Evolutionary conservation across 2,797 vertebrate genomes (phyloP).

Genomic region (Sparidentex hasta): DNA sequence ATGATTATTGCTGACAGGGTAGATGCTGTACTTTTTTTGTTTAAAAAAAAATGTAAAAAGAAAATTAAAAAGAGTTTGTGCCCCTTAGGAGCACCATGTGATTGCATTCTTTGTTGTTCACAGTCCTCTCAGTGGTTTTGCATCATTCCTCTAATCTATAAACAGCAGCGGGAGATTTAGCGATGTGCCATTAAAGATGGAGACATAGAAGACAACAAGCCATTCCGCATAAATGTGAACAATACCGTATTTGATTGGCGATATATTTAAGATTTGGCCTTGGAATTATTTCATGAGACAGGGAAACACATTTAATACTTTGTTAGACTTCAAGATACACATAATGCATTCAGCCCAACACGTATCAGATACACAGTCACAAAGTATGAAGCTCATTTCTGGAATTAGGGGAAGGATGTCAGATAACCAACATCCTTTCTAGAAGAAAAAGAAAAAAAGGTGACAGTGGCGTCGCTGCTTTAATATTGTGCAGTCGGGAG

Average conservation of each 20-base stretch:
- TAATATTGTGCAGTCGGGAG: background rate
- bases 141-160: background rate
- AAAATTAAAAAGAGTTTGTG: background rate
- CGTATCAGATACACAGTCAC: background rate
- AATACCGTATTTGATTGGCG: background rate
- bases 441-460: background rate
- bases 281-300: background rate
- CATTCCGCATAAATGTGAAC: background rate
- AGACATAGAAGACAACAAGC: background rate
- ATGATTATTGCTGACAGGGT: background rate
- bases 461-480: background rate
- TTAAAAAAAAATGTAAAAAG: background rate
- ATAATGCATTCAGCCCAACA: background rate
- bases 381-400: background rate
- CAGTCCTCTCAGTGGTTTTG: background rate
- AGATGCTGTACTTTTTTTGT: background rate
- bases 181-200: background rate
- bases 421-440: no score
- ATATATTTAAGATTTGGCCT: background rate
- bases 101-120: background rate
- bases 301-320: background rate
- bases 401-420: slow-evolving; percentile 3
- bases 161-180: background rate
- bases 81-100: background rate
- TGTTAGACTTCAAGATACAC: background rate